These are phyloP conservation scores for Heliothis virescens DNA, from an alignment of 1,140 invertebrate species.

Conservation along the genomic window DNA sequence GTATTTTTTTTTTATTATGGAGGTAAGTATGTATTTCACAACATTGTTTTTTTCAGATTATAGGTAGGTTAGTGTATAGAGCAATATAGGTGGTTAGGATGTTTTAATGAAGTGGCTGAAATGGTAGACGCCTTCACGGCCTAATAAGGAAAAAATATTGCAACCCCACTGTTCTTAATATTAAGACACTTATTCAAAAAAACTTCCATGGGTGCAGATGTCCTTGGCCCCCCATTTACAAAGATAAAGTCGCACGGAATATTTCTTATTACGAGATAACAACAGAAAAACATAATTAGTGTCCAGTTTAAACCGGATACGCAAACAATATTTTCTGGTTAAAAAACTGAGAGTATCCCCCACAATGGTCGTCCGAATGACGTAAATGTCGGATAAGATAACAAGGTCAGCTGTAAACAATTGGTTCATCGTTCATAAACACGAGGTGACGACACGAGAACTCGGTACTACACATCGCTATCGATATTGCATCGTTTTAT, in stretches of 20 bases:
- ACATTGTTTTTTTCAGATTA: no score
- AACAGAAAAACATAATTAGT: background rate
- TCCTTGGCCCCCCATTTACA: no score
- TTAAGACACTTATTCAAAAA: no score
- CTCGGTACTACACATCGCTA: background rate
- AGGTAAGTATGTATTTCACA: no score
- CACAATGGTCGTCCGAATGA: conserved; percentile 15
- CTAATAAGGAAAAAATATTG: no score
- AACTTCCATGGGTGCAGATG: no score
- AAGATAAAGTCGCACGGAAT: background rate
- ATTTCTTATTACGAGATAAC: background rate
- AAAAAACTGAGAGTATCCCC: background rate
- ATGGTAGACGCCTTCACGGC: no score
- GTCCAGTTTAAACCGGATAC: background rate
- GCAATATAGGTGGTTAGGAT: no score
- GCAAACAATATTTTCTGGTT: background rate
- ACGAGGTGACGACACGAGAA: conserved; percentile 23
- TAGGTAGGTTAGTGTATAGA: no score
- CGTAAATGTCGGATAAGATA: conserved; percentile 44
- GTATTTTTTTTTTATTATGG: no score
- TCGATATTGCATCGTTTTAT: conserved; percentile 16
- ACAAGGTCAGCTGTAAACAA: conserved; percentile 35
- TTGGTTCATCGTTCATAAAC: conserved; percentile 27
- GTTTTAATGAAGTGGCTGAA: no score
- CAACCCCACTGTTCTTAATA: no score